Evolutionary conservation across 2,888 invertebrate species (phyloP).

Genomic region (Phortica magna): DNA sequence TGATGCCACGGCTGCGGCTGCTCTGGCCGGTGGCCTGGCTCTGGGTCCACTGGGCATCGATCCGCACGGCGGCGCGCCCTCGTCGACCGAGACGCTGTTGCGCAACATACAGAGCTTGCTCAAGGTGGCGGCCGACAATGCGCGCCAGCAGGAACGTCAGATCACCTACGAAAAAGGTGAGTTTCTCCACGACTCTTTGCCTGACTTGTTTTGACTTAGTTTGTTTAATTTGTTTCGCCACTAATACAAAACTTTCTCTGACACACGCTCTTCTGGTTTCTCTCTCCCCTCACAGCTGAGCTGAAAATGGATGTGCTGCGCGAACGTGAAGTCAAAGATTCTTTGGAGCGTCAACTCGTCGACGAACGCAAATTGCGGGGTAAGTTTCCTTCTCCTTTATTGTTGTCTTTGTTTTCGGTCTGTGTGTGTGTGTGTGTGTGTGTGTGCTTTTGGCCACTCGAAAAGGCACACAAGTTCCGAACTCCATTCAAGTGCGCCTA

Average conservation of each 20-base stretch:
- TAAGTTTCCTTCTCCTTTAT: conserved; percentile 79
- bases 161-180: conserved; percentile 98
- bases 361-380: conserved; percentile 97
- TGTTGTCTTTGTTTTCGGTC: not conserved
- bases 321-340: conserved; percentile 95
- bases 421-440: not conserved
- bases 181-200: conserved; percentile 53
- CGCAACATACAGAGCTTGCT: conserved; percentile 97
- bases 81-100: conserved; percentile 93
- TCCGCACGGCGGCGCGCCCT: conserved; percentile 70
- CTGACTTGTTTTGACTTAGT: not conserved
- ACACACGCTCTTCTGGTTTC: no score
- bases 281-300: conserved; percentile 83
- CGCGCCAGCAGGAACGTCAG: conserved; percentile 96
- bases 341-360: conserved; percentile 93
- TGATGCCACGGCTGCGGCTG: conserved; percentile 73
- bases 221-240: not conserved
- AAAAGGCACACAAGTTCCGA: conserved; percentile 12
- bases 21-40: conserved; percentile 73
- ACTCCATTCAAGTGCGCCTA: conserved; percentile 71
- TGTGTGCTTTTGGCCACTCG: not conserved
- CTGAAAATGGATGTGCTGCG: conserved; percentile 96
- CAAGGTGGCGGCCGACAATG: conserved; percentile 98
- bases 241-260: conserved; percentile 35
- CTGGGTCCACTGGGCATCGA: conserved; percentile 76